Conservation (phyloP, 2,888 invertebrate species). For the Iphiclides podalirius region DNA sequence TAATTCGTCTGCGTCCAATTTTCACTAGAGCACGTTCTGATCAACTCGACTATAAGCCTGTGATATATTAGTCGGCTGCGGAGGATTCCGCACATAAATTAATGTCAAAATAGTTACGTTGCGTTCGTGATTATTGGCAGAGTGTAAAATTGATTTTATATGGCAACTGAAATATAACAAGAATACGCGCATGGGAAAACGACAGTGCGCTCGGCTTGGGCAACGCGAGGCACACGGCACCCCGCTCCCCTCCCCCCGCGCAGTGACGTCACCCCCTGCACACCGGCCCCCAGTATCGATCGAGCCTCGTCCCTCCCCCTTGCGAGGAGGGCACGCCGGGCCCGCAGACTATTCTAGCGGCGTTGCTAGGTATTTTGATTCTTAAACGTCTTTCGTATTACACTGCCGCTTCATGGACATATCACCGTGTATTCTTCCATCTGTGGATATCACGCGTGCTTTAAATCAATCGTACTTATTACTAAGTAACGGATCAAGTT, state of each 20-base stretch:
- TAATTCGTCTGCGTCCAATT: too few relatives aligned
- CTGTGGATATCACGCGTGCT: too few relatives aligned
- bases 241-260: constrained; percentile 33
- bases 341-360: constrained; percentile 35
- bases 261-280: constrained; percentile 62
- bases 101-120: too few relatives aligned
- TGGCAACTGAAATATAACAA: neutral
- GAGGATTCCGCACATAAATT: too few relatives aligned
- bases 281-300: constrained; percentile 58
- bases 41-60: too few relatives aligned
- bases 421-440: too few relatives aligned
- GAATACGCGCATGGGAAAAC: constrained; percentile 14
- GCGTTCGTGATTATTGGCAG: too few relatives aligned
- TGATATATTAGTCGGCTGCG: too few relatives aligned
- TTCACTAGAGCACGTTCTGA: too few relatives aligned
- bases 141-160: neutral
- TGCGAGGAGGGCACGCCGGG: too few relatives aligned
- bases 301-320: constrained; percentile 40
- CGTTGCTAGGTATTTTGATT: constrained; percentile 23
- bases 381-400: constrained; percentile 16
- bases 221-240: constrained; percentile 40
- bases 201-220: constrained; percentile 24
- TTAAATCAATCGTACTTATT: too few relatives aligned
- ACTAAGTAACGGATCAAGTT: too few relatives aligned
- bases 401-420: neutral